phyloP scores from a whole-genome alignment of 1,140 invertebrate genomes.

The Drosophila aff. region DNA sequence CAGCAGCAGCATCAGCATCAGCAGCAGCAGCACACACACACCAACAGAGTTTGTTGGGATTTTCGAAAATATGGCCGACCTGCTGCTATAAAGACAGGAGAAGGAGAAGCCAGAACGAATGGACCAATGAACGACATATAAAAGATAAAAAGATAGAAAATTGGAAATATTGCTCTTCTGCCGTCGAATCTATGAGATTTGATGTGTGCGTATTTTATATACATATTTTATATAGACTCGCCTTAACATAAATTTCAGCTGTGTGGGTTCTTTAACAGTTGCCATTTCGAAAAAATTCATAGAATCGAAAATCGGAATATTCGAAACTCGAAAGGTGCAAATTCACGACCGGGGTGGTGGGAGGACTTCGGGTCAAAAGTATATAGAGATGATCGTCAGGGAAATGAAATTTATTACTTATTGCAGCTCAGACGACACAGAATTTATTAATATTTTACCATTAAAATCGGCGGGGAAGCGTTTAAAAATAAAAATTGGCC shows the following conservation, averaged over 20 bases:
- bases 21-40: conserved; percentile 32
- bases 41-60: conserved; percentile 32
- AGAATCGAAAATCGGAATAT: conserved; percentile 1
- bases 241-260: conserved; percentile 32
- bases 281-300: conserved; percentile 63
- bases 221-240: conserved; percentile 27
- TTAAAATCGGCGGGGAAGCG: conserved; percentile 61
- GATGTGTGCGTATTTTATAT: conserved; percentile 2
- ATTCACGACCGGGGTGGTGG: conserved; percentile 6
- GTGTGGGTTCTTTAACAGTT: conserved; percentile 67
- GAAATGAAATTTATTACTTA: conserved; percentile 79
- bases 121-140: conserved; percentile 74
- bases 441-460: conserved; percentile 79
- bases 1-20: conserved; percentile 33
- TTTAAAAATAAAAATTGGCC: conserved; percentile 69
- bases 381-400: conserved; percentile 32
- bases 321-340: conserved; percentile 78
- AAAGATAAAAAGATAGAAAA: conserved; percentile 78
- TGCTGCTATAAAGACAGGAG: conserved; percentile 60
- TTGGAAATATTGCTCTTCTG: conserved; percentile 72
- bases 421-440: conserved; percentile 68
- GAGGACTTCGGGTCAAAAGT: conserved; percentile 52
- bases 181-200: conserved; percentile 49
- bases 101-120: conserved; percentile 14
- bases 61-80: conserved; percentile 71